These are phyloP conservation scores for Colius striatus DNA, from an alignment of 2,113 vertebrate genomes.

Conservation along the genomic window DNA sequence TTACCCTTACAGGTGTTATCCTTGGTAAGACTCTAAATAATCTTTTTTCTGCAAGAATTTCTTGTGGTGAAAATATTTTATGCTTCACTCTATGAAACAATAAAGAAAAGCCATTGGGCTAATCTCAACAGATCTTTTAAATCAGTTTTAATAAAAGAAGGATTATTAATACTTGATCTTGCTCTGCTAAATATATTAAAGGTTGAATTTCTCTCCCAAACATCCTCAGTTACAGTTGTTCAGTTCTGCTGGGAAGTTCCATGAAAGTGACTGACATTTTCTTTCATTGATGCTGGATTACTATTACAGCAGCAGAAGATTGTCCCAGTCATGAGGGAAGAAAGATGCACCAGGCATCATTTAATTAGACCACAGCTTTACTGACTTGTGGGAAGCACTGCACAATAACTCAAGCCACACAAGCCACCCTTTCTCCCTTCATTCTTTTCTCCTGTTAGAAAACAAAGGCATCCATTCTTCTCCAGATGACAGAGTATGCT, in stretches of 20 bases:
- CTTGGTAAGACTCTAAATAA: background rate
- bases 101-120: constrained; percentile 1
- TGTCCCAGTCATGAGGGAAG: background rate
- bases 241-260: constrained; percentile 32
- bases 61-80: constrained; percentile 19
- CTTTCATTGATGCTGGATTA: constrained; percentile 26
- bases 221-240: background rate
- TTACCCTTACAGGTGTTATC: background rate
- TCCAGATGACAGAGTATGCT: background rate
- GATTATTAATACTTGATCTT: constrained; percentile 37
- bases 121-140: constrained; percentile 44
- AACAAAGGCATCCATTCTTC: fast-evolving
- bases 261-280: constrained; percentile 8
- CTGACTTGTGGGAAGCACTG: background rate
- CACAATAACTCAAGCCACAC: background rate
- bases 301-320: background rate
- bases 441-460: background rate
- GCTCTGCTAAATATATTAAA: constrained; percentile 43
- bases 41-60: background rate
- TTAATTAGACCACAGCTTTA: background rate
- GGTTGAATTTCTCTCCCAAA: constrained; percentile 23
- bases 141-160: constrained; percentile 60
- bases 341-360: background rate
- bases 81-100: constrained; percentile 14
- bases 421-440: background rate